A percentile compares a stretch with the other conserved stretches of the same genome.
phyloP scores from a whole-genome alignment of 2,797 vertebrate species.

The Cercopithecus neglectus region DNA sequence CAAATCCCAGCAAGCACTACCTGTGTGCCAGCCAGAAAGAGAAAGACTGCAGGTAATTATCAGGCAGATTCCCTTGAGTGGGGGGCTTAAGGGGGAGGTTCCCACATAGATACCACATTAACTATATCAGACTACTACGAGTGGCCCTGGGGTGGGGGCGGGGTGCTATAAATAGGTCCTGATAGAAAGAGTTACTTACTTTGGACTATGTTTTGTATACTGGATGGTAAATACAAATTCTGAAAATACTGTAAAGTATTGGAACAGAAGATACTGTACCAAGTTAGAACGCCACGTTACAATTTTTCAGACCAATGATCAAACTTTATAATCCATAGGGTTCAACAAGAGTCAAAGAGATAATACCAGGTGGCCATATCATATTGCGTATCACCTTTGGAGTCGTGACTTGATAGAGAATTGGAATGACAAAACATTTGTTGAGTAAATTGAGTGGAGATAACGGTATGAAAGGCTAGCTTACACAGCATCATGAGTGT shows the following conservation, averaged over 20 bases:
- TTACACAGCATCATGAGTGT: background rate
- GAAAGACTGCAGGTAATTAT: background rate
- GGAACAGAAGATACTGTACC: background rate
- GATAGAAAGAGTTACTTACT: background rate
- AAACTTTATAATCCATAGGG: background rate
- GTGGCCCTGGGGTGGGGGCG: background rate
- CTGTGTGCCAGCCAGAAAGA: background rate
- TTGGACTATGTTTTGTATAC: background rate
- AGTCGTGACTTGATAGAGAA: background rate
- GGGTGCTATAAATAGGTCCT: background rate
- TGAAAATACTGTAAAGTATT: background rate
- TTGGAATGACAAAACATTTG: background rate
- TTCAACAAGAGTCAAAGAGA: background rate
- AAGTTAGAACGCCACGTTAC: background rate
- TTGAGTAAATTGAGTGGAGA: background rate
- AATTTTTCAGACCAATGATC: background rate
- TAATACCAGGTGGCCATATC: background rate
- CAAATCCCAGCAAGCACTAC: background rate
- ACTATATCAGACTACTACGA: background rate
- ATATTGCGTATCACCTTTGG: background rate
- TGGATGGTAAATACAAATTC: background rate
- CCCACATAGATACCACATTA: background rate
- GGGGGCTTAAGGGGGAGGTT: background rate
- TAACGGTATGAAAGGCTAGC: background rate
- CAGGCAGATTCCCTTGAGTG: background rate